Conservation (phyloP, 2,797 vertebrate species). For the Pseudotriccus pelzelni region DNA sequence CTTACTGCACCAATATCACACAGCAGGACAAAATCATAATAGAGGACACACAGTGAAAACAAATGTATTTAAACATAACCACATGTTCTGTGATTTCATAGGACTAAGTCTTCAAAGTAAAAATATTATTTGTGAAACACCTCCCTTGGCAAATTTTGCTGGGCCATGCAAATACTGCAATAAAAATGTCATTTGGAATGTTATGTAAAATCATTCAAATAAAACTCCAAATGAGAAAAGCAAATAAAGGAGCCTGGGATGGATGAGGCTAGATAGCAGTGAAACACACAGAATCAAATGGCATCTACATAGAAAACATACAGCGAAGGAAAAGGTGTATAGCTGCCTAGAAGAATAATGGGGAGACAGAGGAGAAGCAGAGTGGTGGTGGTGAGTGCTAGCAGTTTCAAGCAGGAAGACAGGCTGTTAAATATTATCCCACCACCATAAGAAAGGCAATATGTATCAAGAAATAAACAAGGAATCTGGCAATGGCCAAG, state of each 20-base stretch:
- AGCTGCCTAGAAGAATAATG: neutral
- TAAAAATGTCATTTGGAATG: conserved; percentile 37
- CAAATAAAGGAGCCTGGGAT: neutral
- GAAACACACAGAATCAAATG: neutral
- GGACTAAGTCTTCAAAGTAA: conserved; percentile 44
- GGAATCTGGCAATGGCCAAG: neutral
- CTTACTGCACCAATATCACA: conserved; percentile 14
- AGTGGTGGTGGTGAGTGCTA: neutral
- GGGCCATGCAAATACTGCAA: neutral
- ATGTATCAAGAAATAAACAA: neutral
- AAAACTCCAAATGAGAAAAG: neutral
- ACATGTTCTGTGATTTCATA: conserved; percentile 33
- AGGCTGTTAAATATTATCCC: neutral
- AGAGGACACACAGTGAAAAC: conserved; percentile 26
- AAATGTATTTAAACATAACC: conserved; percentile 58
- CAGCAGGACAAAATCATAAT: conserved; percentile 36
- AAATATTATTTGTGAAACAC: conserved; percentile 60
- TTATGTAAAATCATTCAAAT: conserved; percentile 30
- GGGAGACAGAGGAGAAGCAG: neutral
- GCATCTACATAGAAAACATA: neutral
- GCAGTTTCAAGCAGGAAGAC: neutral
- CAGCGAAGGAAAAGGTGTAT: neutral
- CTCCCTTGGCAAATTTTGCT: conserved; percentile 40
- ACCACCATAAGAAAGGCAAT: neutral
- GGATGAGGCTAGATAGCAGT: neutral